Evolutionary conservation across 2,888 invertebrate species (phyloP).

Genomic region (Ormyrus pomaceus): DNA sequence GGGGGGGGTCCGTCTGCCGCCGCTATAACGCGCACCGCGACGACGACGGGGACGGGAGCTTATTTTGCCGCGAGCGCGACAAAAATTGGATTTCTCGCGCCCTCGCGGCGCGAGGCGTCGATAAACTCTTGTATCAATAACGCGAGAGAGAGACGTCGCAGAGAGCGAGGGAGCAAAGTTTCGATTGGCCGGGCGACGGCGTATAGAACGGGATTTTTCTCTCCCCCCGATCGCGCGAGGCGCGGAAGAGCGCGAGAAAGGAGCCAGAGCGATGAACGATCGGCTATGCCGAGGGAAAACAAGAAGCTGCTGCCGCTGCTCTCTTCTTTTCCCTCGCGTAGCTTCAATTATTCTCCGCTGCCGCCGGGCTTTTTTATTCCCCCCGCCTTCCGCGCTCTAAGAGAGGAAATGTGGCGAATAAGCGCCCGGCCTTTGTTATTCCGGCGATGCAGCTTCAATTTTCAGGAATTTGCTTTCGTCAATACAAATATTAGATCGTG

Average conservation of each 20-base stretch:
- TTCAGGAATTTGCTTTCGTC: too few relatives aligned
- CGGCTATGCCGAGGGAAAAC: neutral
- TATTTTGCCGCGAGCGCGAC: constrained; percentile 1
- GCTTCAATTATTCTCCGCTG: too few relatives aligned
- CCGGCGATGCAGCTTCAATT: neutral
- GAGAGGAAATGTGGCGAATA: neutral
- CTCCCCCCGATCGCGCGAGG: too few relatives aligned
- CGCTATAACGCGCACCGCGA: too few relatives aligned
- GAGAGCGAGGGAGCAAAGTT: neutral
- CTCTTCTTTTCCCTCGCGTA: neutral
- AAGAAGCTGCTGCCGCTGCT: too few relatives aligned
- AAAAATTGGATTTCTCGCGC: constrained; percentile 37
- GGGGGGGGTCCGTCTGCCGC: too few relatives aligned
- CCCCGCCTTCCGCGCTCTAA: neutral
- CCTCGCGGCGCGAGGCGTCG: constrained; percentile 16
- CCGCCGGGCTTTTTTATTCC: neutral
- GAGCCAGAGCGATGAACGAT: constrained; percentile 18
- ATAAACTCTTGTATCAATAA: constrained; percentile 47
- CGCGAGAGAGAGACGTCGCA: constrained; percentile 13
- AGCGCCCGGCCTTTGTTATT: neutral
- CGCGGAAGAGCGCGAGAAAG: neutral
- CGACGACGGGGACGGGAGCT: neutral
- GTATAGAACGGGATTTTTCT: too few relatives aligned
- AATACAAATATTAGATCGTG: too few relatives aligned
- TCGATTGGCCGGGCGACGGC: too few relatives aligned